Evolutionary conservation across 23 tunicate species (phyloP).

Genomic region (Botrylloides violaceus): DNA sequence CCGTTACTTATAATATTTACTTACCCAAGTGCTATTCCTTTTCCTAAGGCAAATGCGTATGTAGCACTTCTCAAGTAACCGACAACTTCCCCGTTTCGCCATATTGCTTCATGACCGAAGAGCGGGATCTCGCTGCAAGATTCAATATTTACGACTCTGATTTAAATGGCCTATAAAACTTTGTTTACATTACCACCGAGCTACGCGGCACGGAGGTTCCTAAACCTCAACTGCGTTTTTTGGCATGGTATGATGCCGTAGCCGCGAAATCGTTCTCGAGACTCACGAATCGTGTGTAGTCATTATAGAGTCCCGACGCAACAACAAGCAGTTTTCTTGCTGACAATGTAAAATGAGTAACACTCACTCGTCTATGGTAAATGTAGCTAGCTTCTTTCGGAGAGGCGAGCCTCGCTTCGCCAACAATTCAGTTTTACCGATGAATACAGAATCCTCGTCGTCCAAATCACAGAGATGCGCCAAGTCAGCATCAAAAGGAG

Average conservation of each 20-base stretch:
- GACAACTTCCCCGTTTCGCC: slow-evolving; percentile 42
- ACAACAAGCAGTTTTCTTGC: no score
- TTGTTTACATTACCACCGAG: no score
- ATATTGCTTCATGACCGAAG: slow-evolving; percentile 62
- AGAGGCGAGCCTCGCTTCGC: slow-evolving; percentile 22
- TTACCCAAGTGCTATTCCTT: slow-evolving; percentile 65
- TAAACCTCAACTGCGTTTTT: no score
- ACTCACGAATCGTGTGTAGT: background rate
- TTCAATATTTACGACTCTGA: background rate
- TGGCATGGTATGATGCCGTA: no score
- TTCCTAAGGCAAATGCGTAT: slow-evolving; percentile 57
- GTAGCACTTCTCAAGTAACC: slow-evolving; percentile 61
- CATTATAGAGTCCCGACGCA: background rate
- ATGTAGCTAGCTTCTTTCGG: slow-evolving; percentile 37
- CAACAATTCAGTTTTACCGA: slow-evolving; percentile 33
- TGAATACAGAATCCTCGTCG: slow-evolving; percentile 19
- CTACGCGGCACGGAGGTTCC: no score
- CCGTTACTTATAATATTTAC: no score
- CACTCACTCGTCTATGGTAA: slow-evolving; percentile 63
- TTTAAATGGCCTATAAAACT: no score
- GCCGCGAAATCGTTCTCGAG: no score
- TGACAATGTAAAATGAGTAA: background rate
- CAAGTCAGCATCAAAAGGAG: slow-evolving; percentile 47
- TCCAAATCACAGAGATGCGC: slow-evolving; percentile 53
- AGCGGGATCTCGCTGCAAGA: slow-evolving; percentile 47